Base-by-base conservation (phyloP, 2,113 vertebrate genomes). In the Myocastor coypus region DNA sequence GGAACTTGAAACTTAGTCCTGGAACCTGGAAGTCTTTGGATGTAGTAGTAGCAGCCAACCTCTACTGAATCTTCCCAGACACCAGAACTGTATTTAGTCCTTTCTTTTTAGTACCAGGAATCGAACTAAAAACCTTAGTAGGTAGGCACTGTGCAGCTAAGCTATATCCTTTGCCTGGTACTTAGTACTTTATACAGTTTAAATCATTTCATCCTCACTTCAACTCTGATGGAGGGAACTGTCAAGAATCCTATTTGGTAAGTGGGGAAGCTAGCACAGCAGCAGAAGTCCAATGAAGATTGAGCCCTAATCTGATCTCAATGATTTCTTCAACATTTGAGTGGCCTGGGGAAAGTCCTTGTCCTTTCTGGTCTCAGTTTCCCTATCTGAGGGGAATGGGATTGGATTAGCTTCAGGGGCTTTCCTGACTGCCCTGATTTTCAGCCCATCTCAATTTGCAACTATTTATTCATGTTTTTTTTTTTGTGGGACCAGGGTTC, bases 191-290 rank as follows among this genome's bases (percentile, higher is more conserved):
- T 37, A 59, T 28, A 32, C n/a, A 55, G 37, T 3, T 83, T 80
- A 77, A 50, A 89, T 78, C 32, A 81, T 46, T 93, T 92, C 80
- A 66, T 87, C 28, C 37, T 93, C 16, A 63, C 30, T 42, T 81
- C 57, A 84, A 5, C 24, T 22, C 64, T 24, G 12, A 73, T 30
- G 28, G 59, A n/a, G 40, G 30, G 40, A 66, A n/a, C 16, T 46
- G 24, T 52, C 52, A 61, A 1, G n/a, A 73, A 73, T 75, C 9
- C 24, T 55, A 16, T 89, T 80, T 82, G 86, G 55, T 9, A 89
- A 63, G 14, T 22, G 52, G 55, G 63, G 77, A 59, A 89, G 89
- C 77, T 59, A 59, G 92, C 22, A 57, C 68, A 59, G 75, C 71
- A 40, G 71, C 69, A 77, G 26, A 28, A 63, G 3, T 80, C 42